Percentiles rank a stretch among this genome's conserved stretches.
These are phyloP conservation scores for Porphyrio hochstetteri DNA, from an alignment of 2,113 vertebrate species.

Conservation along the genomic window DNA sequence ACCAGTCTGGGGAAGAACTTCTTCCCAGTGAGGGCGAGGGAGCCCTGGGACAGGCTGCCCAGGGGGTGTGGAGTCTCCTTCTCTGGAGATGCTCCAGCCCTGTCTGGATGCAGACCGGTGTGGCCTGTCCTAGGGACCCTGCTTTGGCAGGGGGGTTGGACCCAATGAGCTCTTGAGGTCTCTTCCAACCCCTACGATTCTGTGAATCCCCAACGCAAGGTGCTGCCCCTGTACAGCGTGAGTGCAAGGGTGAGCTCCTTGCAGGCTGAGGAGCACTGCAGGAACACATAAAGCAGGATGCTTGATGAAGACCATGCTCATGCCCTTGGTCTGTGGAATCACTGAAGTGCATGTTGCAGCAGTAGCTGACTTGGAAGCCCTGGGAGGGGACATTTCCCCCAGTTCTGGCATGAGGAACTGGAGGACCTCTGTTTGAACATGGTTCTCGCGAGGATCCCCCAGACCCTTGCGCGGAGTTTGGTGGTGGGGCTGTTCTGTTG, in stretches of 20 bases:
- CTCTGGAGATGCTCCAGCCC: too few species aligned
- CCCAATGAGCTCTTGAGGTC: too few species aligned
- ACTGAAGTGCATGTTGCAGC: not conserved
- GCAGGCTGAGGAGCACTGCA: not conserved
- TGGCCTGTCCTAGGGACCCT: too few species aligned
- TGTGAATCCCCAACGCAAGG: not conserved
- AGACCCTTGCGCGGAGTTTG: not conserved
- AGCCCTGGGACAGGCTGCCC: too few species aligned
- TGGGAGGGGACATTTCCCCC: not conserved
- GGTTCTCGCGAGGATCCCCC: not conserved
- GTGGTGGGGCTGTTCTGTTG: not conserved
- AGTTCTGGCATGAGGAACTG: not conserved
- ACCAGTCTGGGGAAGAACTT: too few species aligned
- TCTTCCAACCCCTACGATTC: too few species aligned
- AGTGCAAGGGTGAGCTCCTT: not conserved
- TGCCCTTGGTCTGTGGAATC: accelerated
- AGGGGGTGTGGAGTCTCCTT: too few species aligned
- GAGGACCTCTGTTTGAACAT: not conserved
- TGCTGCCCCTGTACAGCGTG: accelerated
- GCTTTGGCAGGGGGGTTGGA: too few species aligned
- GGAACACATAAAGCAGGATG: not conserved
- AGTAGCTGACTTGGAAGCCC: not conserved
- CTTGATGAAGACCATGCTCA: accelerated
- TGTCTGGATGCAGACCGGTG: too few species aligned
- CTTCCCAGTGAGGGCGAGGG: too few species aligned